Base-by-base conservation (phyloP, 2,113 vertebrate species). In the Xenopus laevis region DNA sequence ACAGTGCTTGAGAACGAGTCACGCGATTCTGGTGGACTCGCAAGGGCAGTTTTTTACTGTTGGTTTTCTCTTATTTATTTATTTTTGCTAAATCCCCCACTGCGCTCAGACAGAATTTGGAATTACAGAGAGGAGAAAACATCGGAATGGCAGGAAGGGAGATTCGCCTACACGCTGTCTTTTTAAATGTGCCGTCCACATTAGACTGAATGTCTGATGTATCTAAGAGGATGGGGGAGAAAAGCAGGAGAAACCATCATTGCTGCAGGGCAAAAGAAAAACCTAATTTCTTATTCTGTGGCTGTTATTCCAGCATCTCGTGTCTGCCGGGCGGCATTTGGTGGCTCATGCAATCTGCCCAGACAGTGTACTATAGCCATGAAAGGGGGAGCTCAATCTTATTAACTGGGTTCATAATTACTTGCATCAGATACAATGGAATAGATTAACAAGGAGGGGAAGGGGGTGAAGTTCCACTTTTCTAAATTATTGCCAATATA, bases 131-230 rank as follows among this genome's bases (percentile, higher is more conserved):
- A 61, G 65, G 13, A 40, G 65, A 68, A 68, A 50, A 27, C 23
- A 27, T 27, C 23, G 65, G 46, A 45, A 16, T 18, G 33, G 57
- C 64, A 15, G 65, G 45, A 45, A 68, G 33, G 33, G 57, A 61
- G 40, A n/a, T 46, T 45, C 58, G 72, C 72, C 45, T 65, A 74
- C 72, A 68, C 23, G 72, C 72, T 68, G 72, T 52, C 72, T 61
- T 61, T 68, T 46, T 74, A 68, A 68, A 74, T 68, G 65, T 57
- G 46, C 27, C 40, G 65, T 46, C 72, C 72, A 74, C 44, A 61
- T 74, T 74, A 68, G 40, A 61, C 53, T 21, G 20, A 50, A 17
- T 40, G 72, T 52, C 21, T 68, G 65, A 68, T 74, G 47, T 68
- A 16, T 11, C 23, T 27, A 27, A 27, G 23, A 27, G 23, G 23